Evolutionary conservation across 2,113 vertebrate genomes (phyloP), one percentile per base, ranked within the genome.

Genomic region (Onychostruthus taczanowskii): DNA sequence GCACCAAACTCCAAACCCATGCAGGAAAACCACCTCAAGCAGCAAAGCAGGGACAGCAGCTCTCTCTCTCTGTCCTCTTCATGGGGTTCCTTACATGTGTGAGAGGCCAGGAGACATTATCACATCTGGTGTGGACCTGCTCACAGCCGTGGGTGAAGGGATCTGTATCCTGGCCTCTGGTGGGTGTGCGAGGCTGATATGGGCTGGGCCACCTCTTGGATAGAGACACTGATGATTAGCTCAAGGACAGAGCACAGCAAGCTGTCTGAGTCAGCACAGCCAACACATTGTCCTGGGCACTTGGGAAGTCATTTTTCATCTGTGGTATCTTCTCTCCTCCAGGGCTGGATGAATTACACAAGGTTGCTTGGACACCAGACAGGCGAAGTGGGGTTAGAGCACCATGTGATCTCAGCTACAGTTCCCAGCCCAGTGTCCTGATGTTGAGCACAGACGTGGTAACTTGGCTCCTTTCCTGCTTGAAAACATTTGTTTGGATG

Each of bases 401-500:
- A 1, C 53, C 46, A 44, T 67, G 53, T 83, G 78, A 90, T 88
- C 72, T 95, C 86, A 73, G 81, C 59, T 91, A 47, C 31, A 26
- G 58, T 89, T 97, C 85, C 85, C 93, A 86, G 90, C 59, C 79
- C 81, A 56, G 62, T 1, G 1, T 83, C 70, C 84, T 59, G 78
- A 77, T 89, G n/a, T 21, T 90, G 68, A 59, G 72, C 69, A n/a
- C 74, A 94, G 93, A 86, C 68, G 2, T 35, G 87, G 84, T 91
- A 93, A 95, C 58, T 95, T 96, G 90, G 89, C 92, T 75, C 3
- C 59, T 80, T 87, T 94, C 52, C 47, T 89, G 66, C 83, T 85
- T 83, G 47, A 82, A 94, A 87, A 91, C 82, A 90, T 92, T 93
- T 87, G 73, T 96, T 95, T 85, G 93, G 94, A 92, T 64, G 87